These are phyloP conservation scores for Serranochromis macrocephalus DNA, from an alignment of 2,113 vertebrate species.

Conservation along the genomic window DNA sequence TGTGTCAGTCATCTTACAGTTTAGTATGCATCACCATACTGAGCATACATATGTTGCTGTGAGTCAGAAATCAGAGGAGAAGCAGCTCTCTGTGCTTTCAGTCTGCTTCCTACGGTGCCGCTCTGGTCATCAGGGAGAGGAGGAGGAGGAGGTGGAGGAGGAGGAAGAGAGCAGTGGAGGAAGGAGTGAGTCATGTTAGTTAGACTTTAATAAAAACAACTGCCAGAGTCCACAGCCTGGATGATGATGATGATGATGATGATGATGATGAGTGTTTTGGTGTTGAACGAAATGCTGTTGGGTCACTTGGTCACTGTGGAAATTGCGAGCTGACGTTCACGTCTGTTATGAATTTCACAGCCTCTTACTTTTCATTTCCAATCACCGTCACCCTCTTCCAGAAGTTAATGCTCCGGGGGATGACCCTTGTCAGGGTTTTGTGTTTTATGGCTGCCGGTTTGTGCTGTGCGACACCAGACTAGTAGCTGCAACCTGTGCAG, in stretches of 20 bases:
- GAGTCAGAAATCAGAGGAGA: constrained; percentile 36
- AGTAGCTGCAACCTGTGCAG: background rate
- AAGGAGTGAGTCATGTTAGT: constrained; percentile 63
- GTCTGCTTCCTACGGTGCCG: constrained; percentile 11
- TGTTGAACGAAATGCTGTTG: background rate
- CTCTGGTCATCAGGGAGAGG: constrained; percentile 23
- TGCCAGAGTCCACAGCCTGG: background rate
- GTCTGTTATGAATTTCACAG: constrained; percentile 3
- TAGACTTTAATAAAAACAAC: constrained; percentile 56
- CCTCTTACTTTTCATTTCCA: background rate
- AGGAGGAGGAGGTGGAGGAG: background rate
- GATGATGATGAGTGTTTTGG: constrained; percentile 14
- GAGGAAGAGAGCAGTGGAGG: constrained; percentile 37
- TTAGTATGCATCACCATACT: background rate
- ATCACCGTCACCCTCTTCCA: background rate
- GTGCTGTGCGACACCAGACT: background rate
- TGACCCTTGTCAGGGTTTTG: background rate
- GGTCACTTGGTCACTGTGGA: constrained; percentile 14
- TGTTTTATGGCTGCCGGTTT: background rate
- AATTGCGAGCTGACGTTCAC: background rate
- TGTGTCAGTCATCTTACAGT: background rate
- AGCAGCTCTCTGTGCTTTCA: background rate
- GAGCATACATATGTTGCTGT: background rate
- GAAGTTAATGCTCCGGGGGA: background rate
- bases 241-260: constrained; percentile 1